Conservation (phyloP, 1,140 invertebrate genomes). For the Nomia melanderi region DNA sequence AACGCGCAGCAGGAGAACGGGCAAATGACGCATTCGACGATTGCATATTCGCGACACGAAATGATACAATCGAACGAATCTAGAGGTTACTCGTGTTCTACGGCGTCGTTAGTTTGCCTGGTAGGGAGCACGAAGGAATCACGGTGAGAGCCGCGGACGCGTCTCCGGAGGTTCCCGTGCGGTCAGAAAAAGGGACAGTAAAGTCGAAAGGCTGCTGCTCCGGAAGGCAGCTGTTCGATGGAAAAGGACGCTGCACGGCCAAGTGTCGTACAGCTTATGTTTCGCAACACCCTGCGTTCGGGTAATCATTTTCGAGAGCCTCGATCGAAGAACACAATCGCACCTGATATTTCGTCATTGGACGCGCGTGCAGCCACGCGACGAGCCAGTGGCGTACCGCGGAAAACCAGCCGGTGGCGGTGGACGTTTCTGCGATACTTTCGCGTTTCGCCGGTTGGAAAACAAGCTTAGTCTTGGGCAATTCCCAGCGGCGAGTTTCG, state of each 20-base stretch:
- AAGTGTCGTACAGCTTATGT: slow-evolving; percentile 4
- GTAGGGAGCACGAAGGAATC: slow-evolving; percentile 23
- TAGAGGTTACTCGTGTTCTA: too few relatives aligned
- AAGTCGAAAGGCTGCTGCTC: slow-evolving; percentile 15
- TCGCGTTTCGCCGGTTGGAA: too few relatives aligned
- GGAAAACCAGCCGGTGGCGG: too few relatives aligned
- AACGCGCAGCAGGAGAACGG: too few relatives aligned
- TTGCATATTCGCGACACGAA: too few relatives aligned
- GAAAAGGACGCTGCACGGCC: slow-evolving; percentile 8
- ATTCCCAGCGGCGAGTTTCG: too few relatives aligned
- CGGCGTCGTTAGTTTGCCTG: background rate
- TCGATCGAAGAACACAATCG: background rate
- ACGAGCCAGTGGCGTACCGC: too few relatives aligned
- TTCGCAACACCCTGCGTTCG: background rate
- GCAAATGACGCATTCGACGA: too few relatives aligned
- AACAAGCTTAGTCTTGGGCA: too few relatives aligned
- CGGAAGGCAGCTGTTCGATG: slow-evolving; percentile 37
- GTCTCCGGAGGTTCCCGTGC: background rate
- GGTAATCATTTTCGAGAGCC: background rate
- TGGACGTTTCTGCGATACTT: too few relatives aligned
- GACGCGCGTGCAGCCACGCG: background rate
- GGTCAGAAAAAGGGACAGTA: slow-evolving; percentile 21
- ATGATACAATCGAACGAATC: too few relatives aligned
- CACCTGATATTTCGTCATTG: background rate
- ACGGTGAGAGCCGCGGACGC: slow-evolving; percentile 8